phyloP scores from a whole-genome alignment of 1,140 invertebrate species.

The Lepidurus packardi region DNA sequence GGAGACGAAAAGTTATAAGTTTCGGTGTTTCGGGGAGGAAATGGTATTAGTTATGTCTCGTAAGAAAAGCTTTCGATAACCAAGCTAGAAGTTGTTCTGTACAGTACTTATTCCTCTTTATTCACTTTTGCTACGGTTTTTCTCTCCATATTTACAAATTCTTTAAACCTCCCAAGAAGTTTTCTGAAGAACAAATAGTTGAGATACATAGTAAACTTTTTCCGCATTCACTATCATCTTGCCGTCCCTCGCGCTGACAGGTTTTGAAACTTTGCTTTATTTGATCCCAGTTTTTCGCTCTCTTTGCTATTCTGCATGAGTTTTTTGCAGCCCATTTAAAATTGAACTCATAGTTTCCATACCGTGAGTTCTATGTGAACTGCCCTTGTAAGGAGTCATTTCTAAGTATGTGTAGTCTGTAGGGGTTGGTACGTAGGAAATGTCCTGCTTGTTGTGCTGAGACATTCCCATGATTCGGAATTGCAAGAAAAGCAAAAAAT shows the following conservation, averaged over 20 bases:
- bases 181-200: neutral
- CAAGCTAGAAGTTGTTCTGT: neutral
- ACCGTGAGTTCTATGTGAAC: neutral
- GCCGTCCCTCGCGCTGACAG: neutral
- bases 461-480: slow-evolving; percentile 5
- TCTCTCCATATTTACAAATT: neutral
- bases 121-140: neutral
- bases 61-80: slow-evolving; percentile 6
- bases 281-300: slow-evolving; percentile 11
- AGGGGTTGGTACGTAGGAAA: neutral
- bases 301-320: neutral
- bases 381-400: neutral
- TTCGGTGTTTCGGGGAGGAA: neutral
- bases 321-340: neutral
- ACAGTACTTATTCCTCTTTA: neutral
- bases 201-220: neutral
- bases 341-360: neutral
- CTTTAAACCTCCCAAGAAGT: neutral
- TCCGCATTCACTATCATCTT: neutral
- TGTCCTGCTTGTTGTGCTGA: neutral
- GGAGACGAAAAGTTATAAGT: slow-evolving; percentile 3
- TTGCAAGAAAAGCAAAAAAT: neutral
- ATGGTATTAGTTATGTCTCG: neutral
- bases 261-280: neutral
- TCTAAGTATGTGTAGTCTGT: neutral